Evolutionary conservation across 23 tunicate genomes (phyloP).

Genomic region (Styela plicata): DNA sequence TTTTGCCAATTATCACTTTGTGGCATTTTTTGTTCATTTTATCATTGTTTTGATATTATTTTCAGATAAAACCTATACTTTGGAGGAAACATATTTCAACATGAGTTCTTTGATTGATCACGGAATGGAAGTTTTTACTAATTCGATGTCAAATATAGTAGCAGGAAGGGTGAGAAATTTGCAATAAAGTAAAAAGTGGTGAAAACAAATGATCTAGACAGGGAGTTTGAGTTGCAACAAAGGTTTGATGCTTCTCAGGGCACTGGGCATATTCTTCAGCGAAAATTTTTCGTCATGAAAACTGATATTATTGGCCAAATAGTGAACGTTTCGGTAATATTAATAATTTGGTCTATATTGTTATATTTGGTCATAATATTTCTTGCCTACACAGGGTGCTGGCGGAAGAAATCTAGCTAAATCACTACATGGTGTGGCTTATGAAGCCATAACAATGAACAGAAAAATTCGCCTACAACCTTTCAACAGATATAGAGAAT

Average conservation of each 20-base stretch:
- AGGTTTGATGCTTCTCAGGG: neutral
- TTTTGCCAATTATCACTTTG: too few species aligned
- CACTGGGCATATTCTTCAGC: neutral
- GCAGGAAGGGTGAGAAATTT: slow-evolving; percentile 70
- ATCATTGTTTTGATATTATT: neutral
- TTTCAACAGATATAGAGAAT: slow-evolving; percentile 53
- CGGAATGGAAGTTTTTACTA: slow-evolving; percentile 37
- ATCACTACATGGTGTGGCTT: slow-evolving; percentile 33
- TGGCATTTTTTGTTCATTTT: neutral
- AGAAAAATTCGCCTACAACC: slow-evolving; percentile 49
- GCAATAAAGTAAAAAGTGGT: neutral
- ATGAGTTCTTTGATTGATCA: slow-evolving; percentile 48
- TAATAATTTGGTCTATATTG: too few species aligned
- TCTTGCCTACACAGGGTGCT: slow-evolving; percentile 24
- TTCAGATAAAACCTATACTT: neutral
- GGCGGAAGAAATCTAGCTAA: slow-evolving; percentile 55
- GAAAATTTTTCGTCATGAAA: neutral
- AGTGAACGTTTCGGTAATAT: neutral
- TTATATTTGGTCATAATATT: too few species aligned
- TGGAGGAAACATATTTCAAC: slow-evolving; percentile 46
- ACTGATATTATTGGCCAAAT: neutral
- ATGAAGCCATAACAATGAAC: slow-evolving; percentile 31
- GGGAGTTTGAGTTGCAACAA: neutral
- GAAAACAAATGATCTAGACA: too few species aligned
- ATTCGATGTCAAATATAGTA: slow-evolving; percentile 33